These are phyloP conservation scores for Sebastes wilsoni DNA, from an alignment of 2,797 vertebrate species.

Conservation along the genomic window DNA sequence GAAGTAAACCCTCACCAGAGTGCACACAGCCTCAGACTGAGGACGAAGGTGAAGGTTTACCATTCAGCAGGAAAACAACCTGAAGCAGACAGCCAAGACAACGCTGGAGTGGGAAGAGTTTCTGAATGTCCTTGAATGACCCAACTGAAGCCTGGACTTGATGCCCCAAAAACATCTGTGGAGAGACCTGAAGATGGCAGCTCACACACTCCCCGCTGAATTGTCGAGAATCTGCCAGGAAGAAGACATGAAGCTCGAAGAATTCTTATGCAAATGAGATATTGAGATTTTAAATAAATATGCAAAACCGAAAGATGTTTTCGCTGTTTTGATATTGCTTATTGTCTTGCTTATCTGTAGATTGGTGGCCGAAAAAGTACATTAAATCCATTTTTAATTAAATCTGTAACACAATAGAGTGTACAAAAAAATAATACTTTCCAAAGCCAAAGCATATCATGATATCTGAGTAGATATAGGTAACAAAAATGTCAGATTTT, in stretches of 20 bases:
- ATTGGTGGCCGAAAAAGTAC: background rate
- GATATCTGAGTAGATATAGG: background rate
- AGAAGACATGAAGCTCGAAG: background rate
- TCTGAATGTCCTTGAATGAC: background rate
- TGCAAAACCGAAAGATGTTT: background rate
- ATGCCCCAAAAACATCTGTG: background rate
- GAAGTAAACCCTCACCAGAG: background rate
- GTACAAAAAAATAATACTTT: background rate
- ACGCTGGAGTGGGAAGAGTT: background rate
- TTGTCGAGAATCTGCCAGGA: background rate
- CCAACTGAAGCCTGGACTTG: background rate
- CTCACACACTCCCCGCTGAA: background rate
- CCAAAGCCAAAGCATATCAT: background rate
- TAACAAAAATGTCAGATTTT: background rate
- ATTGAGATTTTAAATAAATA: background rate
- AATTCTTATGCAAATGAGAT: background rate
- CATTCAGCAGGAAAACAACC: background rate
- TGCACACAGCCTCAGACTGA: background rate
- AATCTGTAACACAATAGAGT: background rate
- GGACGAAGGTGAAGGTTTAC: background rate
- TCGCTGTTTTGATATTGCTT: background rate
- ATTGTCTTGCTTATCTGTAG: background rate
- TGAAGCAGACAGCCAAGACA: background rate
- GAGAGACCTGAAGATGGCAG: background rate
- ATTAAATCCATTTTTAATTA: background rate